Base-by-base conservation (phyloP, 92 coral and sea anemone species). In the Zoanthus sociatus region DNA sequence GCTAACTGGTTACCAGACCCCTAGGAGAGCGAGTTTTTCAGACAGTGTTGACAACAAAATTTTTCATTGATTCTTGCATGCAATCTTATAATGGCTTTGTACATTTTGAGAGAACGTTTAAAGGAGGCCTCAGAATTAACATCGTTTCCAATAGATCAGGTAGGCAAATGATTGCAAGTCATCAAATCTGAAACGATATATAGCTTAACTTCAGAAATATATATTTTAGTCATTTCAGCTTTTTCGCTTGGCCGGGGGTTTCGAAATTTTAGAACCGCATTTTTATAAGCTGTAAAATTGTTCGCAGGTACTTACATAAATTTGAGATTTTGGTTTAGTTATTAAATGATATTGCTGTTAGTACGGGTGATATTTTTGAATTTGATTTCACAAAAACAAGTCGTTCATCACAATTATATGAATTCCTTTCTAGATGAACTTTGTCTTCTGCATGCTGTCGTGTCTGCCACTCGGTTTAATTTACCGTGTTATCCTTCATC, bases 101-200 rank as follows among this genome's bases (percentile, higher is more conserved):
- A 79, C 14, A 17, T 5, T 11, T 79, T 79, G 18, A 44, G 84
- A 64, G 73, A 79, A 64, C 55, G 84, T 18, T 79, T 79, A 44
- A 64, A 79, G 16, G 84, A 61, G 10, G 84, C 84, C 11, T 79
- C 84, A 4, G 73, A 79, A 20, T 42, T 63, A 64, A 64, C 84
- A n/a, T 63, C 84, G 14, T 63, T 79, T 42, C 73, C 84, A 16
- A 9, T 63, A 26, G 84, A 79, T 48, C 84, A 79, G 73, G 84
- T 79, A 45, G 9, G 84, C 7, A 79, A 10, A n/a, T 11, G 7
- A 4, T 58, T 18, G 16, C 1, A 13, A 12, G 1, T 9, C 31
- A 61, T 56, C 6, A 58, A 0, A 7, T 42, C 44, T 6, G 14
- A n/a, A 42, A 17, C 21, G 13, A 0, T 78, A 5, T 26, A 26